These are phyloP conservation scores for Coptodon rendalli DNA, from an alignment of 2,113 vertebrate genomes.

Conservation along the genomic window DNA sequence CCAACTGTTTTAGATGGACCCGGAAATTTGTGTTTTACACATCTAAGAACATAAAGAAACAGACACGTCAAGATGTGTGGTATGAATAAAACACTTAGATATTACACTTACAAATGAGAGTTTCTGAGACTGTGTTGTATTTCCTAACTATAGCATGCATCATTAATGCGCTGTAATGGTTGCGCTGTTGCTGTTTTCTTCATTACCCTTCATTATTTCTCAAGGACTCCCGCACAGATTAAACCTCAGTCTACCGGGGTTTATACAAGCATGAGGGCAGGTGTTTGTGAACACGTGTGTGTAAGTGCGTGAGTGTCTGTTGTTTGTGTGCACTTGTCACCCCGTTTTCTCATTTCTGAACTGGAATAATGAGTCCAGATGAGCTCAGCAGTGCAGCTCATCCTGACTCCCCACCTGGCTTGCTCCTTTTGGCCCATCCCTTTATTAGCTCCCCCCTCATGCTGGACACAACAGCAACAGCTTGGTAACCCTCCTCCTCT, in stretches of 20 bases:
- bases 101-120: not conserved
- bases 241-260: constrained; percentile 13
- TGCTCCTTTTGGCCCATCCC: constrained; percentile 47
- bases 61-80: not conserved
- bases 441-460: constrained; percentile 57
- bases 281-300: constrained; percentile 17
- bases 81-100: not conserved
- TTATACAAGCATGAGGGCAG: constrained; percentile 17
- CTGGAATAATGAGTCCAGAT: constrained; percentile 57
- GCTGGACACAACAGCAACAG: constrained; percentile 61
- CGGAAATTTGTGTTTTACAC: not conserved
- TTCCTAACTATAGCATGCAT: constrained; percentile 4
- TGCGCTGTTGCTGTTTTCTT: constrained; percentile 48
- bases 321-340: constrained; percentile 34
- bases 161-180: constrained; percentile 23
- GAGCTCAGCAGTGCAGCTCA: constrained; percentile 35
- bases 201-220: constrained; percentile 66
- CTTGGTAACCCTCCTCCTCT: constrained; percentile 53
- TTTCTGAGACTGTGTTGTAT: not conserved
- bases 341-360: constrained; percentile 34
- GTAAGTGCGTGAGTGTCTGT: not conserved
- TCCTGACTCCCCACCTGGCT: constrained; percentile 58
- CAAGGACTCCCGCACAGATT: constrained; percentile 54
- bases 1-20: not conserved
- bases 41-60: not conserved